phyloP scores from a whole-genome alignment of 1,140 invertebrate species.

The Polypedilum vanderplanki region DNA sequence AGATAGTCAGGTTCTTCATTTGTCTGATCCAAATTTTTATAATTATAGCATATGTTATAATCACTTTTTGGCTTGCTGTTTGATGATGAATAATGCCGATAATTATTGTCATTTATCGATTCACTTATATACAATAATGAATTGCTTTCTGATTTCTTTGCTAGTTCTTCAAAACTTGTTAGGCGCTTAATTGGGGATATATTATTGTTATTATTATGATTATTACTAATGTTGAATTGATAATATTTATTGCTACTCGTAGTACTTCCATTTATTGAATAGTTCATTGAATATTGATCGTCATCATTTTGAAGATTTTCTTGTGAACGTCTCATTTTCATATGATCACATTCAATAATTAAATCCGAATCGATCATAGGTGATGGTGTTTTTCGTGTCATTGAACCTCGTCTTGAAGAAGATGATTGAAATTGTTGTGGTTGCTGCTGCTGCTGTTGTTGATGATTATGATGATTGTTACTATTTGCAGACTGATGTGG shows the following conservation, averaged over 20 bases:
- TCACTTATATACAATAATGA: slow-evolving; percentile 26
- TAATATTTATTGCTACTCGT: slow-evolving; percentile 21
- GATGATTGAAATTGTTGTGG: slow-evolving; percentile 24
- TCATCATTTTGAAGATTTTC: slow-evolving; percentile 8
- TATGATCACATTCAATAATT: slow-evolving; percentile 31
- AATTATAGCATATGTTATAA: slow-evolving; percentile 30
- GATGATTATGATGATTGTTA: too few species aligned
- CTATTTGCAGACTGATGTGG: slow-evolving; percentile 29
- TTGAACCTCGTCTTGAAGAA: slow-evolving; percentile 31
- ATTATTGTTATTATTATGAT: neutral
- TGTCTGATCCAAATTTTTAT: neutral
- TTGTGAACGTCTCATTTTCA: slow-evolving; percentile 10
- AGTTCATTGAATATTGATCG: slow-evolving; percentile 8
- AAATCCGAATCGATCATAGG: slow-evolving; percentile 26
- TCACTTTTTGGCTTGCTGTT: slow-evolving; percentile 23
- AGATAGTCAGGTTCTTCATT: neutral
- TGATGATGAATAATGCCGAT: neutral
- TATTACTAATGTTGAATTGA: neutral
- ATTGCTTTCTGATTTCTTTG: slow-evolving; percentile 19
- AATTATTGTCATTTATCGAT: neutral
- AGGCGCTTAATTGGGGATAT: slow-evolving; percentile 8
- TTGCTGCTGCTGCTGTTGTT: too few species aligned
- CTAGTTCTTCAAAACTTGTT: slow-evolving; percentile 32
- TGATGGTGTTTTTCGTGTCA: slow-evolving; percentile 30
- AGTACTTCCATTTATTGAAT: slow-evolving; percentile 14